Evolutionary conservation across 2,888 invertebrate genomes (phyloP), one percentile per base, ranked within the genome.

Genomic region (Aphidoletes aphidimyza): DNA sequence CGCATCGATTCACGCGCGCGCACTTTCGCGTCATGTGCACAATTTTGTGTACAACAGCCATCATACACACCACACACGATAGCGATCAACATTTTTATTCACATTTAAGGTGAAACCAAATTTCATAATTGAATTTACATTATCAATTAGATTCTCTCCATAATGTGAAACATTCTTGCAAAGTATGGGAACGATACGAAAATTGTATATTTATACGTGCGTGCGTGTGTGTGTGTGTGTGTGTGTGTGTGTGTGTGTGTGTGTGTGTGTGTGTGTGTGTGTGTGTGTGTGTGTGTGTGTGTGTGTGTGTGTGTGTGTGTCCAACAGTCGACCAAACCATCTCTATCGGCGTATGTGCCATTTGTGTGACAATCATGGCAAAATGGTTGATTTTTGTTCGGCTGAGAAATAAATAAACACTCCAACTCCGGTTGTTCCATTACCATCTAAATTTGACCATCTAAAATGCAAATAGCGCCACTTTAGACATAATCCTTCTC

Each of bases 41-140:
- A 9, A 30, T 26, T 78, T 78, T 78, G 34, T 34, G 54, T 26
- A 11, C 37, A 8, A 81, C n/a, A 37, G 81, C 37, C n/a, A 81
- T 81, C 37, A 22, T n/a, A n/a, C n/a, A n/a, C n/a, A 54, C 9
- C 6, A 54, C 54, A 54, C 22, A 11, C 37, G n/a, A 81, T 37
- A 37, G 81, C 37, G 37, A 81, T 81, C 37, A 22, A 37, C 37
- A 81, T 37, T 69, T 69, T 81, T 81, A 0, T 69, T 37, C 81
- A 37, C 37, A 81, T 81, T 81, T 81, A 81, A 81, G 81, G 81
- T n/a, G n/a, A 37, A 22, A 81, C 22, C 37, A 81, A 81, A 81
- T 81, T 81, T 81, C 81, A 81, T 81, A 81, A 81, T 81, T 81
- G 81, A 81, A 81, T 81, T 81, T 37, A 81, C 37, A 81, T n/a